These are phyloP conservation scores for Crypturellus undulatus DNA, from an alignment of 2,113 vertebrate genomes.

Conservation along the genomic window DNA sequence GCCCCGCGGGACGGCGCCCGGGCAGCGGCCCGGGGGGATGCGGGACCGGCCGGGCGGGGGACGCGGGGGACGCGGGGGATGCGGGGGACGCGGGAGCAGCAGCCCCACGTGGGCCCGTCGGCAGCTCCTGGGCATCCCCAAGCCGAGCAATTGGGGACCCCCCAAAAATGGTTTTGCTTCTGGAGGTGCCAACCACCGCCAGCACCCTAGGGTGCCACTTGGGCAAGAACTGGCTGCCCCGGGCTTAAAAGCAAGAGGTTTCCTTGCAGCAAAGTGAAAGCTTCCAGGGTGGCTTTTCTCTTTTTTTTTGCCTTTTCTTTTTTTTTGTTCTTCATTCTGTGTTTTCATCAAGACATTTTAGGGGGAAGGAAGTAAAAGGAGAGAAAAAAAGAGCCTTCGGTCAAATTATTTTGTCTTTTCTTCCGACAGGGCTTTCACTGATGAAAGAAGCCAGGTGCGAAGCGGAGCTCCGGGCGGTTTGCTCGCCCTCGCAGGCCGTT, in stretches of 20 bases:
- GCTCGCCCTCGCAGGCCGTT: fast-evolving
- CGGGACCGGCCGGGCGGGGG: too few relatives aligned
- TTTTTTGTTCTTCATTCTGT: not conserved
- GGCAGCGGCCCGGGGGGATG: slow-evolving; percentile 17
- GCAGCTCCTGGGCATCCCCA: fast-evolving
- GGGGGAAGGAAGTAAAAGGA: not conserved
- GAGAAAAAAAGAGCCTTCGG: not conserved
- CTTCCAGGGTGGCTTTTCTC: fast-evolving
- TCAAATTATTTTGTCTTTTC: not conserved
- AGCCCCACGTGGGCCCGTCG: not conserved
- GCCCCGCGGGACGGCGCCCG: slow-evolving; percentile 55
- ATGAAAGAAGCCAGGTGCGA: fast-evolving
- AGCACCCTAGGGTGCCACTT: fast-evolving
- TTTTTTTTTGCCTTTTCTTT: too few relatives aligned
- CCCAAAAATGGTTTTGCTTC: not conserved
- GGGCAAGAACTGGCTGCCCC: not conserved
- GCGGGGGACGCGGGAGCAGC: not conserved
- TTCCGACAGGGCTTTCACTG: fast-evolving
- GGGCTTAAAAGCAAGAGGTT: fast-evolving
- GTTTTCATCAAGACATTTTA: fast-evolving
- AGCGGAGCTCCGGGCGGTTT: too few relatives aligned
- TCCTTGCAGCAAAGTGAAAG: not conserved
- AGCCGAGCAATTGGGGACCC: fast-evolving
- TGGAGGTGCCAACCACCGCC: not conserved
- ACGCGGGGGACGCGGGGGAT: not conserved